Conservation (phyloP, 2,113 vertebrate species). For the Sylvilagus bachmani region DNA sequence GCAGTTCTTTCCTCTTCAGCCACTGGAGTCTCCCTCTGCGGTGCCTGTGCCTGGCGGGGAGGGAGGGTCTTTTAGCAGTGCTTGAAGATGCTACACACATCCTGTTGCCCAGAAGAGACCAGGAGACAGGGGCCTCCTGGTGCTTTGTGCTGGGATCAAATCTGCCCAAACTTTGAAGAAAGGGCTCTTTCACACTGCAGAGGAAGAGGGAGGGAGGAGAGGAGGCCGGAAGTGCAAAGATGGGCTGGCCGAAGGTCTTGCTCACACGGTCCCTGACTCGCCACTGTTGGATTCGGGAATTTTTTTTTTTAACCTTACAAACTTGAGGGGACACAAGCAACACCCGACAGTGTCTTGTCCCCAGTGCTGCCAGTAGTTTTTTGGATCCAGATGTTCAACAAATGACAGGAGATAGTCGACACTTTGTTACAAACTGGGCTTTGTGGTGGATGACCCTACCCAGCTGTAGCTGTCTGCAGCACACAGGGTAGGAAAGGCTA, state of each 20-base stretch:
- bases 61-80: slow-evolving; percentile 1
- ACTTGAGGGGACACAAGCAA: neutral
- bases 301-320: no score
- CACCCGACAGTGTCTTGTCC: neutral
- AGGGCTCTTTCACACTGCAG: neutral
- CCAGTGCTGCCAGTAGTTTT: no score
- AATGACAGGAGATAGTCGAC: no score
- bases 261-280: neutral
- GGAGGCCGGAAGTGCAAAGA: neutral
- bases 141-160: neutral
- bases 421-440: no score
- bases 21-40: neutral
- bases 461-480: no score
- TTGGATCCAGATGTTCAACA: no score
- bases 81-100: neutral
- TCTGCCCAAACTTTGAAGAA: neutral
- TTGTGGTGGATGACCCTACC: no score
- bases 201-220: neutral
- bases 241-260: neutral
- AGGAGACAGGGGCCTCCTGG: neutral
- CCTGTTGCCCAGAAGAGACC: neutral
- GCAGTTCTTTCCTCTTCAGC: slow-evolving; percentile 66
- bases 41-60: no score
- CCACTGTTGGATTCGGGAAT: no score
- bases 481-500: no score